Evolutionary conservation across 2,888 invertebrate genomes (phyloP), one percentile per base, ranked within the genome.

Genomic region (Tenthredo scrophulariae): DNA sequence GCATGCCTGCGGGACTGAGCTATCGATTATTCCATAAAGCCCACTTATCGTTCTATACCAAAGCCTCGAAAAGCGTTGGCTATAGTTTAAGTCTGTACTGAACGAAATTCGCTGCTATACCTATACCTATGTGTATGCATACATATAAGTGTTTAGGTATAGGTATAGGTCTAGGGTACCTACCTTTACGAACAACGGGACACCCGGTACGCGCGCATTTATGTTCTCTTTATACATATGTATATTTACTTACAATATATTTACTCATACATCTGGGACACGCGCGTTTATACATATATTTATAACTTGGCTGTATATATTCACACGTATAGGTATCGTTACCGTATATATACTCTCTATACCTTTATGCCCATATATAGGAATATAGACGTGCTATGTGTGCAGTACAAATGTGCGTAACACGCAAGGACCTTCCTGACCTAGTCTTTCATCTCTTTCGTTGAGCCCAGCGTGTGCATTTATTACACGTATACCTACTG

Each of bases 1-100:
- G 83, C 83, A 83, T 83, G 83, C 83, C 83, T 83, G 83, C 83
- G 70, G 83, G 83, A 83, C 83, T 70, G 65, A 70, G 83, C 70
- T 83, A 83, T 83, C 83, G 83, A 83, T 83, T 83, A 83, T 83
- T 83, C 83, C 83, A 70, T 83, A 83, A 83, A 83, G 67, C 83
- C 83, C 83, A 83, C 83, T 83, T 83, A 83, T 83, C 83, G 83
- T 83, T 70, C 67, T 67, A 65, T 67, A 33, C 83, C 26, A 83
- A 70, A 83, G 67, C 83, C 62, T 50, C 65, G 62, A 67, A 80
- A 83, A 65, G 83, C 80, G 58, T 80, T 80, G 29, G 80, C 58
- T 62, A 58, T 80, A 80, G 58, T 33, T 29, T 46, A 65, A 50
- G 15, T 26, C 62, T 62, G 33, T 62, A 62, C 37, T 22, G 62